phyloP scores from a whole-genome alignment of 2,888 invertebrate genomes.

The Nomada fucata region DNA sequence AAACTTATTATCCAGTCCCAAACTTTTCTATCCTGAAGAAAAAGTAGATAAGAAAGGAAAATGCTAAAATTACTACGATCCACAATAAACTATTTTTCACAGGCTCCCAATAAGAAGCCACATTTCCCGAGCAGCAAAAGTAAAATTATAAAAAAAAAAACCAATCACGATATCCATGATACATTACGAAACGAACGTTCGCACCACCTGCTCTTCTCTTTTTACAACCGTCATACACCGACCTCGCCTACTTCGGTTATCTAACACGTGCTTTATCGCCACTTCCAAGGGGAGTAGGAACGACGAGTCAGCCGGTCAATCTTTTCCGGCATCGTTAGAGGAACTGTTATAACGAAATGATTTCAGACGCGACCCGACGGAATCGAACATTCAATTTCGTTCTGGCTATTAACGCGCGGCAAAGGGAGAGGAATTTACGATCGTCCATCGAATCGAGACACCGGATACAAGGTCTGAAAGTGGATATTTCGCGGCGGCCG shows the following conservation, averaged over 20 bases:
- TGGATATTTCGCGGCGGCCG: slow-evolving; percentile 48
- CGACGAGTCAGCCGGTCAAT: background rate
- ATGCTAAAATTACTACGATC: no score
- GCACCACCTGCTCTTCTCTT: background rate
- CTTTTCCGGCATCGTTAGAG: background rate
- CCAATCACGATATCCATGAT: no score
- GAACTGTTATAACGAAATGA: slow-evolving; percentile 12
- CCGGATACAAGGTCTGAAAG: slow-evolving; percentile 27
- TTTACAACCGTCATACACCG: background rate
- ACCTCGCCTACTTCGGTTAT: background rate
- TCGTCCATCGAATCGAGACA: slow-evolving; percentile 28
- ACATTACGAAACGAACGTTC: background rate
- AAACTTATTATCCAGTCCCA: no score
- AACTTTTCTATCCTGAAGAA: no score
- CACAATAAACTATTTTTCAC: no score
- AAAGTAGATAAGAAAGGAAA: no score
- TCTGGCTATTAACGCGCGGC: slow-evolving; percentile 22
- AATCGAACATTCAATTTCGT: slow-evolving; percentile 44
- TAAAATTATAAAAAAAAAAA: no score
- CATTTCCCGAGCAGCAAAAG: no score
- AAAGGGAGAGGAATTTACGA: slow-evolving; percentile 31
- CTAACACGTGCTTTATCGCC: no score
- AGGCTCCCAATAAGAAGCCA: no score
- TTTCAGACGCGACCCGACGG: background rate
- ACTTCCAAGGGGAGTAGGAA: background rate